Evolutionary conservation across 2,797 vertebrate species (phyloP).

Genomic region (Odontamblyopus lacepedii): DNA sequence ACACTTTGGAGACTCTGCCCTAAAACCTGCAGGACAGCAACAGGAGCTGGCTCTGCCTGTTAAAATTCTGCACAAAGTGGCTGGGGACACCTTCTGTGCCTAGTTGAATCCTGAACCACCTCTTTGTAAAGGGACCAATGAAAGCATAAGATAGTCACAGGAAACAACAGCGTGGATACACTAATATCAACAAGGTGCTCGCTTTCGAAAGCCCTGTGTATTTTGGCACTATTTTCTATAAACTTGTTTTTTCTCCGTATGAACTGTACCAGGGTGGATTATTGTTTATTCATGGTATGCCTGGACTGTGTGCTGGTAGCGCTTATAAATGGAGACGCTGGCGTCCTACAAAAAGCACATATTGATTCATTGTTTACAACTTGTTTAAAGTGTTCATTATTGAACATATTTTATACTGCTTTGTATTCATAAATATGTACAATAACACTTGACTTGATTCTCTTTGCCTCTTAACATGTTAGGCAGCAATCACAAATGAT

Average conservation of each 20-base stretch:
- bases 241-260: constrained; percentile 47
- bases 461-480: constrained; percentile 61
- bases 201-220: constrained; percentile 56
- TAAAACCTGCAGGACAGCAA: constrained; percentile 59
- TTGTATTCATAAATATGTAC: constrained; percentile 85
- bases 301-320: constrained; percentile 73
- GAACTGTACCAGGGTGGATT: constrained; percentile 29
- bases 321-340: constrained; percentile 86
- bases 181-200: constrained; percentile 65
- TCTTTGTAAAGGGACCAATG: constrained; percentile 70
- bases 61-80: constrained; percentile 57
- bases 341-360: constrained; percentile 93
- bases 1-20: constrained; percentile 67
- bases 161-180: constrained; percentile 54
- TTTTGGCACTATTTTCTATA: constrained; percentile 59
- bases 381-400: constrained; percentile 83
- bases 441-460: constrained; percentile 81
- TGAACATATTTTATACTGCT: constrained; percentile 92
- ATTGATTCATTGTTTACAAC: constrained; percentile 91
- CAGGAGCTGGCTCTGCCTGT: constrained; percentile 70
- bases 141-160: constrained; percentile 41
- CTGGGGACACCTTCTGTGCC: constrained; percentile 69
- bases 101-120: constrained; percentile 60
- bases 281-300: constrained; percentile 63
- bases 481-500: too few relatives aligned